Percentiles rank a stretch among this genome's conserved stretches.
Evolutionary conservation across 2,113 vertebrate species (phyloP).

Genomic region (Neoarius graeffei): DNA sequence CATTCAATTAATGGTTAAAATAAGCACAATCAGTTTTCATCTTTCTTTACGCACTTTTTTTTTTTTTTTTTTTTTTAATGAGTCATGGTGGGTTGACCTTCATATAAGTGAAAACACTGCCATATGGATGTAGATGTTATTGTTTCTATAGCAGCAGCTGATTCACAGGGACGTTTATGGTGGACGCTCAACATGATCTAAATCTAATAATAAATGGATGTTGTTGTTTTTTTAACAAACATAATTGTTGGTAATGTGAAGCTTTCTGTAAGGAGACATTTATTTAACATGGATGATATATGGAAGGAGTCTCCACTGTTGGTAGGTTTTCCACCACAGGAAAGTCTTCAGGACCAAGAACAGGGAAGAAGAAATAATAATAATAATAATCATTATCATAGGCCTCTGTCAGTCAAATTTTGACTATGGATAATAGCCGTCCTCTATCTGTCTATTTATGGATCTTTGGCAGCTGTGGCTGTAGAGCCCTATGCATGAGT

Average conservation of each 20-base stretch:
- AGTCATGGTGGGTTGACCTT: not conserved
- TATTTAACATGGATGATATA: not conserved
- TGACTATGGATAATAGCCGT: no score
- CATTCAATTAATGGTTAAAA: not conserved
- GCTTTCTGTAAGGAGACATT: not conserved
- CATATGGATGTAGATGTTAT: not conserved
- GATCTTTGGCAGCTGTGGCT: no score
- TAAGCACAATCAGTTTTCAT: not conserved
- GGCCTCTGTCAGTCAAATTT: no score
- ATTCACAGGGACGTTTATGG: not conserved
- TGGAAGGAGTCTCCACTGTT: not conserved
- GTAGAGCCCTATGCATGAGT: no score
- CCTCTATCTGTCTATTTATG: no score
- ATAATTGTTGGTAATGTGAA: not conserved
- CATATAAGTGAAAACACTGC: not conserved
- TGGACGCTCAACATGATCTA: rapidly evolving
- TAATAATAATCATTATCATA: no score
- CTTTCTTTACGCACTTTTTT: not conserved
- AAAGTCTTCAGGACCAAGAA: not conserved
- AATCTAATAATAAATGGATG: not conserved
- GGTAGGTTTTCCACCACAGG: not conserved
- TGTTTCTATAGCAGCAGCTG: not conserved
- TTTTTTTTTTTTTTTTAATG: not conserved
- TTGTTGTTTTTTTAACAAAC: no score
- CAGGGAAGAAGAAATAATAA: no score